Conservation (phyloP, 2,113 vertebrate genomes). For the Gnathonemus longibarbis region DNA sequence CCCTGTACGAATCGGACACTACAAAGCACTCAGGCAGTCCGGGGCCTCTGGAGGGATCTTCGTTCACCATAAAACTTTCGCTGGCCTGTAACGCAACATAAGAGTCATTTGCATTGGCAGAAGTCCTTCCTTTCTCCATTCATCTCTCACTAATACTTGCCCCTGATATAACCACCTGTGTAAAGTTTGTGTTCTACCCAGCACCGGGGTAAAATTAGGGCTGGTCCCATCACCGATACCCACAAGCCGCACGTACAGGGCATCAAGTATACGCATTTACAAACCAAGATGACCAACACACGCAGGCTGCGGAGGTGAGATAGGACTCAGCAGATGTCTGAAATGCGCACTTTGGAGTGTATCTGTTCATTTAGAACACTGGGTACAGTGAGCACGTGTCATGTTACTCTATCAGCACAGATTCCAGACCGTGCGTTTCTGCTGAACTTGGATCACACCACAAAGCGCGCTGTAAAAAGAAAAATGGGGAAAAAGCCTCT, state of each 20-base stretch:
- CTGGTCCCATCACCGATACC: slow-evolving; percentile 1
- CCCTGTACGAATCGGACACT: slow-evolving; percentile 68
- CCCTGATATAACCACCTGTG: background rate
- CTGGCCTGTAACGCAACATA: slow-evolving; percentile 55
- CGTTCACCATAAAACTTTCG: slow-evolving; percentile 68
- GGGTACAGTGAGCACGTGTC: background rate
- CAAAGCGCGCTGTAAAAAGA: background rate
- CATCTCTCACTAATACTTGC: background rate
- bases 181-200: background rate
- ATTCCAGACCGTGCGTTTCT: background rate
- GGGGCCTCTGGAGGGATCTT: slow-evolving; percentile 61
- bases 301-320: background rate
- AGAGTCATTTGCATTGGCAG: slow-evolving; percentile 14
- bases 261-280: background rate
- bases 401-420: background rate
- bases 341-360: background rate
- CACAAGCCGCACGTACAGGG: background rate
- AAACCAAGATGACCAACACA: background rate
- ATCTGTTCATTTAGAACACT: background rate
- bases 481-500: background rate
- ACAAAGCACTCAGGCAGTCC: slow-evolving; percentile 71
- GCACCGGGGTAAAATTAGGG: background rate
- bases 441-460: background rate
- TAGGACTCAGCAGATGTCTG: background rate
- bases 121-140: background rate